A percentile compares a stretch with the other conserved stretches of the same genome.
Evolutionary conservation across 92 coral and sea anemone species (phyloP).

Genomic region (Heteractis magnifica): DNA sequence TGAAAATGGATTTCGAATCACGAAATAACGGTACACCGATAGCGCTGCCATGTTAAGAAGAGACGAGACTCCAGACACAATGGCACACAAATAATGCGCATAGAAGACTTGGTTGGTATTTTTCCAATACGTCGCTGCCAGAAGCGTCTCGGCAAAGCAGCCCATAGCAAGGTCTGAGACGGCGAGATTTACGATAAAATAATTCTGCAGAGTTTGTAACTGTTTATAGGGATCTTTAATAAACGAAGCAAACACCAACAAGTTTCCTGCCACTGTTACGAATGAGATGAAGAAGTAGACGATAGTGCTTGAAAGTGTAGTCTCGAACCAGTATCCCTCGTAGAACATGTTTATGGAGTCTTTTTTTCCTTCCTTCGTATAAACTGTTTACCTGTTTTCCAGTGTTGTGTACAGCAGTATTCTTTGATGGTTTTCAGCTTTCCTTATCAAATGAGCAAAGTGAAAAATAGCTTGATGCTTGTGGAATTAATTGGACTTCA

Average conservation of each 20-base stretch:
- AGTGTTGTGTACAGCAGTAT: not conserved
- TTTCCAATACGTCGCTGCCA: slow-evolving; percentile 63
- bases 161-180: slow-evolving; percentile 77
- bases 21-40: slow-evolving; percentile 68
- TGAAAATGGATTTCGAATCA: slow-evolving; percentile 58
- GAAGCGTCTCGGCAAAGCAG: slow-evolving; percentile 61
- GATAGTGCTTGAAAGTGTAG: slow-evolving; percentile 56
- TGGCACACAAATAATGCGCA: slow-evolving; percentile 64
- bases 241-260: slow-evolving; percentile 61
- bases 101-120: slow-evolving; percentile 46
- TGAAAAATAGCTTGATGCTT: not conserved
- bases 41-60: slow-evolving; percentile 70
- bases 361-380: not conserved
- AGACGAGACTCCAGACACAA: slow-evolving; percentile 64
- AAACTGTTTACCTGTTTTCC: not conserved
- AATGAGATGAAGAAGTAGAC: slow-evolving; percentile 56
- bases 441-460: not conserved
- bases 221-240: slow-evolving; percentile 60
- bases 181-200: slow-evolving; percentile 66
- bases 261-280: slow-evolving; percentile 59
- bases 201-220: slow-evolving; percentile 64
- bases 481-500: not conserved
- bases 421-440: not conserved
- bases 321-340: slow-evolving; percentile 77
- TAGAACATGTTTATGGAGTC: slow-evolving; percentile 41